These are phyloP conservation scores for Zaprionus lachaisei DNA, from an alignment of 1,140 invertebrate genomes.

Conservation along the genomic window DNA sequence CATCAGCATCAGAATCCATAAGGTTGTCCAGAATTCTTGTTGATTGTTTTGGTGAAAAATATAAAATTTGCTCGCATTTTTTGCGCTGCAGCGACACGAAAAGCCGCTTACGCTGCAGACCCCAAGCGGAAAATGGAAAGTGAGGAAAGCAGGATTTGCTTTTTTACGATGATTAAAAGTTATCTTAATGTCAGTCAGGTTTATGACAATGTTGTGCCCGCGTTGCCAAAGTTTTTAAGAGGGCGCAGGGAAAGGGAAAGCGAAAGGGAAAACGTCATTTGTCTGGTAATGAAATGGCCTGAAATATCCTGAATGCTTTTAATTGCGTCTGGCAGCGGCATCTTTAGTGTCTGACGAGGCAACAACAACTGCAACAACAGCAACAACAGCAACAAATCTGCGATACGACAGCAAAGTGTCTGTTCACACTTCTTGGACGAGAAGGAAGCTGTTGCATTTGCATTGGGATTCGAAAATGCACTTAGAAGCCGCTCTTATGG, in stretches of 20 bases:
- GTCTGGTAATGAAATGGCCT: constrained; percentile 73
- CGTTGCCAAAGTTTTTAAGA: constrained; percentile 35
- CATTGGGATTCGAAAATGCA: constrained; percentile 48
- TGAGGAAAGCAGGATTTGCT: constrained; percentile 25
- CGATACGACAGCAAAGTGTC: constrained; percentile 16
- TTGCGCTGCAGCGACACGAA: constrained; percentile 64
- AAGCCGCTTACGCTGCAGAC: constrained; percentile 73
- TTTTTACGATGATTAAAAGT: constrained; percentile 80
- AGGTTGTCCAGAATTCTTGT: constrained; percentile 48
- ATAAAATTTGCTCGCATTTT: constrained; percentile 52
- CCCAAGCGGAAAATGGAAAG: constrained; percentile 20
- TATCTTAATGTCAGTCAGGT: constrained; percentile 77
- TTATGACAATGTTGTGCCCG: constrained; percentile 69
- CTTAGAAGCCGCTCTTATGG: constrained; percentile 38
- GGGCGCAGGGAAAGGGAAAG: neutral
- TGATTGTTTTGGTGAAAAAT: constrained; percentile 36
- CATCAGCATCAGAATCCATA: constrained; percentile 13
- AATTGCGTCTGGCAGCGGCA: constrained; percentile 78
- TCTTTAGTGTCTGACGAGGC: constrained; percentile 73
- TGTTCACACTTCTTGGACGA: constrained; percentile 9
- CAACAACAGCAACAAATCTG: constrained; percentile 25
- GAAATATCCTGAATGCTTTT: constrained; percentile 69
- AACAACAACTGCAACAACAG: constrained; percentile 3
- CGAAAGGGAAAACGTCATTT: constrained; percentile 48
- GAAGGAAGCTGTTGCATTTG: constrained; percentile 9